Conservation (phyloP, 2,113 vertebrate species). For the Malurus elegans region DNA sequence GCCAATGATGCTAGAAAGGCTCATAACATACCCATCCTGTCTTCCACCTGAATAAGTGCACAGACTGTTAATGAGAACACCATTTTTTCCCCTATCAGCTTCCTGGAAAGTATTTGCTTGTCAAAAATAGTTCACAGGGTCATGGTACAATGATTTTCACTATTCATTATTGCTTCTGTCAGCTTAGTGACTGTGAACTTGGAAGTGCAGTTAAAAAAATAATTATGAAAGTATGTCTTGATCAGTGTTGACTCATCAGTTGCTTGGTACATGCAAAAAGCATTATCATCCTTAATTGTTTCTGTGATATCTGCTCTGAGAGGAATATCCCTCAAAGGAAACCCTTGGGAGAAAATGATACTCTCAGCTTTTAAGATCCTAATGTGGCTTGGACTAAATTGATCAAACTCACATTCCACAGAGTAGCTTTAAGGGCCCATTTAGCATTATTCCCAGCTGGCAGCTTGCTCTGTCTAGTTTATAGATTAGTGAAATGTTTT, state of each 20-base stretch:
- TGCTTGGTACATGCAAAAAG: slow-evolving; percentile 16
- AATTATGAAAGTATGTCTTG: neutral
- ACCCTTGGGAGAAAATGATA: slow-evolving; percentile 5
- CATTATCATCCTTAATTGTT: slow-evolving; percentile 5
- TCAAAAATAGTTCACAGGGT: slow-evolving; percentile 11
- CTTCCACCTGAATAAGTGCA: neutral
- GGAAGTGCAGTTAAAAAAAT: neutral
- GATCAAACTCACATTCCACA: neutral
- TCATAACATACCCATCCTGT: neutral
- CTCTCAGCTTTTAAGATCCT: slow-evolving; percentile 35
- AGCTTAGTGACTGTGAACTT: neutral
- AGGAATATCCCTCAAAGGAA: slow-evolving; percentile 21
- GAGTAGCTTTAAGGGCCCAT: slow-evolving; percentile 6
- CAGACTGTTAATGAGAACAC: neutral
- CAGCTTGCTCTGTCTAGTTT: neutral
- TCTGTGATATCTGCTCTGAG: slow-evolving; percentile 7
- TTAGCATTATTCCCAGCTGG: slow-evolving; percentile 9
- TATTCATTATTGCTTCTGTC: neutral
- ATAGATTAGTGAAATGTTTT: slow-evolving; percentile 8
- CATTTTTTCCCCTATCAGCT: neutral
- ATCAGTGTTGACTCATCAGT: slow-evolving; percentile 10
- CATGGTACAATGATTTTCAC: neutral
- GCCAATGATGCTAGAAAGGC: neutral
- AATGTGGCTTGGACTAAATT: slow-evolving; percentile 37
- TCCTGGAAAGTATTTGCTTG: slow-evolving; percentile 10